Conservation (phyloP, 2,888 invertebrate genomes). For the Frankliniella fusca region DNA sequence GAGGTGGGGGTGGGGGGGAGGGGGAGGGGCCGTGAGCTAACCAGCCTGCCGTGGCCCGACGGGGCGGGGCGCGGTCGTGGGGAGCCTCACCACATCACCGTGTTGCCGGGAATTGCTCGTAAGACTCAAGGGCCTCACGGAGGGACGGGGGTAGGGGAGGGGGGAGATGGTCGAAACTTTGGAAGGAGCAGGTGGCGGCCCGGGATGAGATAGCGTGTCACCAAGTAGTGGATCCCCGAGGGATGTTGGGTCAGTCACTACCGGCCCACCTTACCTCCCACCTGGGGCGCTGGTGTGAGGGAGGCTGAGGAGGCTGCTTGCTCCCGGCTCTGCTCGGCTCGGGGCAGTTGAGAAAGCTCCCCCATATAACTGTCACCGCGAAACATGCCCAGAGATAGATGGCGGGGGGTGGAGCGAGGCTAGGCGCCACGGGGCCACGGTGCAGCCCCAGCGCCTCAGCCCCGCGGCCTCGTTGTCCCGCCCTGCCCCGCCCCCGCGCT, state of each 20-base stretch:
- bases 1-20: not conserved
- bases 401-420: not conserved
- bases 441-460: not conserved
- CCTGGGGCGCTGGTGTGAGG: too few relatives aligned
- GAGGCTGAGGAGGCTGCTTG: too few relatives aligned
- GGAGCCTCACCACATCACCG: too few relatives aligned
- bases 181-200: not conserved
- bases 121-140: too few relatives aligned
- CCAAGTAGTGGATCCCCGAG: not conserved
- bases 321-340: too few relatives aligned
- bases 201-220: not conserved
- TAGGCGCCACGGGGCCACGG: too few relatives aligned
- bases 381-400: not conserved
- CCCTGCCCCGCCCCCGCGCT: too few relatives aligned
- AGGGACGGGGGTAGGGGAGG: not conserved
- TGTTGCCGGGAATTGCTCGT: too few relatives aligned
- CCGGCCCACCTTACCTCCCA: too few relatives aligned
- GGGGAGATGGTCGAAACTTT: not conserved
- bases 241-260: not conserved
- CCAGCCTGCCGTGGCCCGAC: not conserved
- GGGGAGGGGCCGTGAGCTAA: not conserved
- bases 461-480: not conserved
- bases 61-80: too few relatives aligned
- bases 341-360: not conserved
- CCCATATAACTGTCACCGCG: conserved; percentile 5